Conservation (phyloP, 2,113 vertebrate genomes). For the Astatotilapia flaviijosephi region DNA sequence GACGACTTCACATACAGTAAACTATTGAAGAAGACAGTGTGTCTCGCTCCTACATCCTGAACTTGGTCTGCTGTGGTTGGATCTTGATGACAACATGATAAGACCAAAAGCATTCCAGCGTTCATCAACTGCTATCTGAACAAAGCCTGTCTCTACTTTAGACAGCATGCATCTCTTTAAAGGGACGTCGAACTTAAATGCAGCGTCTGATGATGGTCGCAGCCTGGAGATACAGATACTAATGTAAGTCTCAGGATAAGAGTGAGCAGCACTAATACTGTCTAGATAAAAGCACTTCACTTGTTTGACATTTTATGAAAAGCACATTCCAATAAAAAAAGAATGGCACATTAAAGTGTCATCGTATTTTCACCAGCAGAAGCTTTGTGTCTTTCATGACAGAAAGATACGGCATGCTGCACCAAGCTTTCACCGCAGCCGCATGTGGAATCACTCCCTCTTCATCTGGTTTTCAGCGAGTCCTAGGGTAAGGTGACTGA, state of each 20-base stretch:
- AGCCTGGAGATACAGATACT: not conserved
- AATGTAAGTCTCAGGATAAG: conserved; percentile 29
- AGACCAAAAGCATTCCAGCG: conserved; percentile 56
- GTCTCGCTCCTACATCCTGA: conserved; percentile 1
- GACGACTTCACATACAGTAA: not conserved
- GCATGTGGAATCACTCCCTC: not conserved
- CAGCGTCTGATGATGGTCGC: conserved; percentile 17
- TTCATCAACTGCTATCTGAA: conserved; percentile 38
- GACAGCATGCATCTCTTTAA: conserved; percentile 35
- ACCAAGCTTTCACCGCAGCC: not conserved
- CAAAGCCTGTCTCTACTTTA: conserved; percentile 45
- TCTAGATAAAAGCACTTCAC: not conserved
- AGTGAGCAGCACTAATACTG: conserved; percentile 9
- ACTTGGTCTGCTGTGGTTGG: not conserved
- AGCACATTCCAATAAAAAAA: not conserved
- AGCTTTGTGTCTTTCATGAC: not conserved
- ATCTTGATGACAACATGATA: conserved; percentile 36
- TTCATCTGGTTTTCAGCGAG: not conserved
- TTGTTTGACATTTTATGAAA: not conserved
- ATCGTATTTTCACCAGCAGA: not conserved
- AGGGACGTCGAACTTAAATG: conserved; percentile 16
- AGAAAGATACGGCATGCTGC: not conserved
- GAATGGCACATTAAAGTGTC: not conserved
- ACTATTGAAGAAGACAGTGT: conserved; percentile 14
- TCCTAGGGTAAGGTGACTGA: not conserved